Conservation (phyloP, 1,140 invertebrate species). For the Saccostrea glomerata region DNA sequence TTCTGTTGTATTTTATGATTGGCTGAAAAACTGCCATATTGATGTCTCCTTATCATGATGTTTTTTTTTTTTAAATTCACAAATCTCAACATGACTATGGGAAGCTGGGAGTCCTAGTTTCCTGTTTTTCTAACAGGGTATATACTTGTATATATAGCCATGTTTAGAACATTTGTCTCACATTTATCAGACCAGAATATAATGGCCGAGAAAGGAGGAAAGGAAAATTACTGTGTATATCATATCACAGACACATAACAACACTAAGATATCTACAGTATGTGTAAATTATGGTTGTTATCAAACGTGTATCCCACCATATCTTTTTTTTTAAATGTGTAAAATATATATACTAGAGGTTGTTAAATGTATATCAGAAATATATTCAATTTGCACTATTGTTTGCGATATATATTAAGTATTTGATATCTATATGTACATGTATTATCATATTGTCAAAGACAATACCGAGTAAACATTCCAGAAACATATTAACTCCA, state of each 20-base stretch:
- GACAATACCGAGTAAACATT: slow-evolving; percentile 33
- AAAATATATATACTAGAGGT: background rate
- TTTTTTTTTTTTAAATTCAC: background rate
- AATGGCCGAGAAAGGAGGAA: background rate
- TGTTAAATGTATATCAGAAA: slow-evolving; percentile 19
- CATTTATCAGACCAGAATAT: background rate
- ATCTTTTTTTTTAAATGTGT: background rate
- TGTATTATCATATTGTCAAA: slow-evolving; percentile 31
- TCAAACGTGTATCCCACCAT: slow-evolving; percentile 19
- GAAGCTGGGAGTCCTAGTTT: background rate
- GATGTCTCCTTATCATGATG: slow-evolving; percentile 6
- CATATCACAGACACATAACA: slow-evolving; percentile 1
- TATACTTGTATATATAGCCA: background rate
- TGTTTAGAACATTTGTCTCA: slow-evolving; percentile 32
- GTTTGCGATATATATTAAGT: slow-evolving; percentile 1
- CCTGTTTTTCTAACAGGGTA: background rate
- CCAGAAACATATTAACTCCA: slow-evolving; percentile 14
- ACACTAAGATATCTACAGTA: background rate
- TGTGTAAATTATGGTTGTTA: background rate
- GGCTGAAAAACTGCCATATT: slow-evolving; percentile 15
- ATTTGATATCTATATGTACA: slow-evolving; percentile 18
- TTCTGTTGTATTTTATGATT: slow-evolving; percentile 8
- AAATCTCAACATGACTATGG: background rate
- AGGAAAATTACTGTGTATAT: background rate
- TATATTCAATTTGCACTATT: slow-evolving; percentile 2